These are phyloP conservation scores for Apodemia hepburni DNA, from an alignment of 2,888 invertebrate genomes.

Conservation along the genomic window DNA sequence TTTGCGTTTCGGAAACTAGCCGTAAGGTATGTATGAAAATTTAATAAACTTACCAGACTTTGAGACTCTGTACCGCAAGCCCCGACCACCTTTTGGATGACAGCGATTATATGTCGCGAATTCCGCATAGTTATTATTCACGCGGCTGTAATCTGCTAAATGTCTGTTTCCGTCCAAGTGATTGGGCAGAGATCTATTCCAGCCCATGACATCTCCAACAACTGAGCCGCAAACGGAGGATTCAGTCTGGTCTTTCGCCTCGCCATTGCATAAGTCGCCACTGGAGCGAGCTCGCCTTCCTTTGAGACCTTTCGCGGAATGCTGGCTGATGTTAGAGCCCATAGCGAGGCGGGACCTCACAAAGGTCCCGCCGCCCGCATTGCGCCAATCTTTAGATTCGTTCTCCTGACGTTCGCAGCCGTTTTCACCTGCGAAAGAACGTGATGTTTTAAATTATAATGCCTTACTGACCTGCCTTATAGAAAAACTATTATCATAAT, in stretches of 20 bases:
- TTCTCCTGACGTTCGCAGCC: slow-evolving; percentile 41
- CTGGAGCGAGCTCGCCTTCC: slow-evolving; percentile 87
- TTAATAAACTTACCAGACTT: slow-evolving; percentile 61
- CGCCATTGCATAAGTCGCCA: slow-evolving; percentile 86
- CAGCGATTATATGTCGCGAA: slow-evolving; percentile 62
- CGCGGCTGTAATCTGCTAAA: slow-evolving; percentile 74
- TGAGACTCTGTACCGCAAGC: slow-evolving; percentile 66
- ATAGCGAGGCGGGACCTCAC: slow-evolving; percentile 80
- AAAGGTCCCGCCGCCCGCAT: slow-evolving; percentile 70
- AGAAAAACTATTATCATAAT: too few species aligned
- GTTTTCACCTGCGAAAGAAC: slow-evolving; percentile 45
- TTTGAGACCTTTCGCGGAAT: slow-evolving; percentile 85
- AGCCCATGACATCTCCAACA: slow-evolving; percentile 73
- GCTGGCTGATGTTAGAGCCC: slow-evolving; percentile 90
- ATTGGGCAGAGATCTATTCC: slow-evolving; percentile 83
- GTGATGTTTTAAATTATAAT: background rate
- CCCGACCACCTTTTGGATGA: slow-evolving; percentile 69
- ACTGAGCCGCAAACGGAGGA: slow-evolving; percentile 75
- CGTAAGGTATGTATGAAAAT: background rate
- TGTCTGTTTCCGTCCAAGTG: slow-evolving; percentile 83
- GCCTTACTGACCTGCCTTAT: too few species aligned
- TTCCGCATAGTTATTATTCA: slow-evolving; percentile 79
- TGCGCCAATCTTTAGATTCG: slow-evolving; percentile 46
- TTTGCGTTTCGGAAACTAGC: too few species aligned
- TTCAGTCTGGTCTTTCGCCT: slow-evolving; percentile 69